Conservation (phyloP, 2,797 vertebrate genomes). For the Chlorospingus semifuscus region DNA sequence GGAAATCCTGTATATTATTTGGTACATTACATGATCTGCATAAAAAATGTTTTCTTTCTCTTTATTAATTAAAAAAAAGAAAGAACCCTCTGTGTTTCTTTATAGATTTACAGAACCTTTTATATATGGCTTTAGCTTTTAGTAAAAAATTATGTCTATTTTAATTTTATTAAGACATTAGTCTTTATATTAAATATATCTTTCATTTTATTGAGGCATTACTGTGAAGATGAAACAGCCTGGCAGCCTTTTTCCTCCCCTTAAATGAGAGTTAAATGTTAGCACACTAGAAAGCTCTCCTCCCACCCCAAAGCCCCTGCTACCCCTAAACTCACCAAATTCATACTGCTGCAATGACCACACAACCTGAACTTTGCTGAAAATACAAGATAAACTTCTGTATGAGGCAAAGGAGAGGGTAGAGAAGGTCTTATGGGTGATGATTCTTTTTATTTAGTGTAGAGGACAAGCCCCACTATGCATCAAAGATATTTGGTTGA, state of each 20-base stretch:
- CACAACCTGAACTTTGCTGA: background rate
- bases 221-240: background rate
- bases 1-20: background rate
- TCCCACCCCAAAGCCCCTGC: fast-evolving
- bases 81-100: background rate
- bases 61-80: background rate
- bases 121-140: background rate
- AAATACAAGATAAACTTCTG: background rate
- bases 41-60: background rate
- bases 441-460: background rate
- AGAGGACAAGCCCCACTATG: background rate
- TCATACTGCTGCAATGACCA: background rate
- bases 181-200: background rate
- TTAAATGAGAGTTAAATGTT: background rate
- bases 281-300: background rate
- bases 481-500: background rate
- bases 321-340: background rate
- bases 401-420: background rate
- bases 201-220: background rate
- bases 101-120: background rate
- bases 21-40: background rate
- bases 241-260: background rate
- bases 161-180: background rate
- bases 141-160: background rate
- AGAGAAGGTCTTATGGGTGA: background rate